Evolutionary conservation across 2,113 vertebrate species (phyloP).

Genomic region (Erinaceus europaeus): DNA sequence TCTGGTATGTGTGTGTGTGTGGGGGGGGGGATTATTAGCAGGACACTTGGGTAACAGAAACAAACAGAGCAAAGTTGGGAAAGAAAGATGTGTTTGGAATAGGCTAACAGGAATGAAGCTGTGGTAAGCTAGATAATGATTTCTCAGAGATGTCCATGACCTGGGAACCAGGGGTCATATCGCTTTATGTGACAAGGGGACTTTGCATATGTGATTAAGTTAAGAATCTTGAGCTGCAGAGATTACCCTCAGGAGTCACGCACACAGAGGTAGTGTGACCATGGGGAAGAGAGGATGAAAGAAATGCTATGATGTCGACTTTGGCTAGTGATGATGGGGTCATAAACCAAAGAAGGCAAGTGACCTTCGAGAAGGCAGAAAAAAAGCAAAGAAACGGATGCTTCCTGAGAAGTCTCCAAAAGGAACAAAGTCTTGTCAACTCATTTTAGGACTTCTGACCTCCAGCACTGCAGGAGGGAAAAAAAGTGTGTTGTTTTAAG

Average conservation of each 20-base stretch:
- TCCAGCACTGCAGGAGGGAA: background rate
- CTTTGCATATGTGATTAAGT: background rate
- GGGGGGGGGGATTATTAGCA: background rate
- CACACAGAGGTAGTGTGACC: background rate
- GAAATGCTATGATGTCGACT: background rate
- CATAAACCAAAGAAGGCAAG: background rate
- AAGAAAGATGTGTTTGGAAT: background rate
- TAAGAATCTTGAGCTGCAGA: background rate
- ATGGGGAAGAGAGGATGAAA: background rate
- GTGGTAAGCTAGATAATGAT: background rate
- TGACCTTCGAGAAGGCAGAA: background rate
- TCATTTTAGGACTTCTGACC: conserved; percentile 20
- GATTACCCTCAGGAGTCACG: background rate
- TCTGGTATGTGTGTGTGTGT: background rate
- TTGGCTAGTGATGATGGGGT: background rate
- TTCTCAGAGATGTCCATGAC: background rate
- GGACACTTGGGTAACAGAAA: background rate
- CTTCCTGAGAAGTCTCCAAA: background rate
- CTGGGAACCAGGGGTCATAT: background rate
- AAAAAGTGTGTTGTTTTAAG: background rate
- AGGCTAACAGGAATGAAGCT: background rate
- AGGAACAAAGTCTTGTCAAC: background rate
- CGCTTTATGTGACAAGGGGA: background rate
- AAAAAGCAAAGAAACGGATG: background rate
- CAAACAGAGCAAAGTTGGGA: background rate